These are phyloP conservation scores for Eumeta japonica DNA, from an alignment of 1,140 invertebrate species.

Conservation along the genomic window DNA sequence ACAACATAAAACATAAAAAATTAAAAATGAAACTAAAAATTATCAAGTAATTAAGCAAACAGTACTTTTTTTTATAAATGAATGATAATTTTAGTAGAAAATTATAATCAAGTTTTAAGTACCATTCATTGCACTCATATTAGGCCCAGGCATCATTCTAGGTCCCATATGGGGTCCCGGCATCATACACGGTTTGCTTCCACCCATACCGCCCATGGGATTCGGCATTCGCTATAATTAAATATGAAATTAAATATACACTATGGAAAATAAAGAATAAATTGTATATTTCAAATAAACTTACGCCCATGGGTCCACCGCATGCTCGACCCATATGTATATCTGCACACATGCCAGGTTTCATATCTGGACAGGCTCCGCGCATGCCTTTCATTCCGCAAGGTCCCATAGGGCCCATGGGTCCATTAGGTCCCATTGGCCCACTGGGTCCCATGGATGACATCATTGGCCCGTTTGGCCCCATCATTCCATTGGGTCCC, in stretches of 20 bases:
- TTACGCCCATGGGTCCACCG: conserved; percentile 53
- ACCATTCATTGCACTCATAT: conserved; percentile 56
- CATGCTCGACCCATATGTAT: conserved; percentile 55
- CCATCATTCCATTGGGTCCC: conserved; percentile 55
- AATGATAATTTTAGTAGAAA: not conserved
- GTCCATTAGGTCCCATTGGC: conserved; percentile 54
- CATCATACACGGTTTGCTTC: conserved; percentile 54
- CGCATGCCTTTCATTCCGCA: conserved; percentile 53
- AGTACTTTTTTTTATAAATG: too few relatives aligned
- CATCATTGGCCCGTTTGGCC: conserved; percentile 54
- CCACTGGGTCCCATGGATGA: conserved; percentile 49
- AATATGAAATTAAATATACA: conserved; percentile 3
- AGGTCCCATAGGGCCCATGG: conserved; percentile 52
- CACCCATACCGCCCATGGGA: conserved; percentile 54
- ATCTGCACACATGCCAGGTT: conserved; percentile 50
- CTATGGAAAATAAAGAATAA: conserved; percentile 1
- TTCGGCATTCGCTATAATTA: conserved; percentile 46
- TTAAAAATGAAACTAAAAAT: not conserved
- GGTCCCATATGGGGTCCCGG: conserved; percentile 51
- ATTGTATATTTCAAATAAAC: conserved; percentile 9
- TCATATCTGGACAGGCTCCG: conserved; percentile 50
- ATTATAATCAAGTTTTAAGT: conserved; percentile 11
- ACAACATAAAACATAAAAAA: not conserved
- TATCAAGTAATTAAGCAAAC: conserved; percentile 1
- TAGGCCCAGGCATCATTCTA: conserved; percentile 55